Base-by-base conservation (phyloP, 2,888 invertebrate genomes). In the Osmoderma eremita region DNA sequence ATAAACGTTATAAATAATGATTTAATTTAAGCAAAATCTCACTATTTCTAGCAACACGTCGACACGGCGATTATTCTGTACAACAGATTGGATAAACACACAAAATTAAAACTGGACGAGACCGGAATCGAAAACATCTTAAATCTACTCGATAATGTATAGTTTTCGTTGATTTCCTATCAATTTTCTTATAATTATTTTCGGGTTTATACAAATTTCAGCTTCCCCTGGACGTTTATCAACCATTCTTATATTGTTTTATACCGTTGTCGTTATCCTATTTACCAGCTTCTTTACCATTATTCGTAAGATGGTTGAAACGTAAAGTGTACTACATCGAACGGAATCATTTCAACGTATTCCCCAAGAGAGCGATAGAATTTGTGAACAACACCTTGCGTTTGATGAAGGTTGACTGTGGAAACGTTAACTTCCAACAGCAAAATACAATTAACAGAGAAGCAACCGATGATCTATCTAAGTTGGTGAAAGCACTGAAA, bases 61-160 rank as follows among this genome's bases (percentile, higher is more conserved):
- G 76, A 78, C 42, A 75, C 78, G 67, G 77, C 79, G 1, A 74
- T 77, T 17, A 75, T 79, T 45, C 75, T 83, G 38, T 79, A 75
- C 67, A 76, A 64, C 53, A 72, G 76, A 38, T 67, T 79, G 18
- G 76, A 77, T 42, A 56, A 58, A 3, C 36, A 54, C 13, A 70
- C 75, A 12, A 63, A 73, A 24, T 63, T 61, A 22, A 68, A 56
- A 12, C 68, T 78, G 62, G 69, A 68, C 22, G 71, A 76, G 22
- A 30, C 67, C 6, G 67, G 69, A 51, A 70, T 80, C 53, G 58
- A 72, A 63, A 72, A 71, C 58, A 72, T 79, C 50, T 69, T 78
- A 17, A 65, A 70, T 30, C 65, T 75, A 17, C 61, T 79, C 10
- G 74, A 75, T 62, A 71, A 73, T 50, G 76, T 77, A 73, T 70